Conservation (phyloP, 2,888 invertebrate species). For the Mesochorus sp. region DNA sequence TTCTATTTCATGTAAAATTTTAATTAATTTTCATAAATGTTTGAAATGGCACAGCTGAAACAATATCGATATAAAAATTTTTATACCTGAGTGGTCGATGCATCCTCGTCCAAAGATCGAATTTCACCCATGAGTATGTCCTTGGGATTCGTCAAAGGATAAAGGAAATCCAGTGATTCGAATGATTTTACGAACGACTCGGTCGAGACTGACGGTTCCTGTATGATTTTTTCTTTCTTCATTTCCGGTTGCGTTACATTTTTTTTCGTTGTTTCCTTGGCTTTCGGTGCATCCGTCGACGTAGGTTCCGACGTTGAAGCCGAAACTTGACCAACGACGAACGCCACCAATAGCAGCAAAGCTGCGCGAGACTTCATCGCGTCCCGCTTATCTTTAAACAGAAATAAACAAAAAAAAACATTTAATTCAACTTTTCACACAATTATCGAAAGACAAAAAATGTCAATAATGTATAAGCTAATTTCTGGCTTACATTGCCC, state of each 20-base stretch:
- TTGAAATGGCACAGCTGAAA: too few relatives aligned
- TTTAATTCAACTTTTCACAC: not conserved
- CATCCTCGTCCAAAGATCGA: slow-evolving; percentile 72
- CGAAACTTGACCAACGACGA: slow-evolving; percentile 34
- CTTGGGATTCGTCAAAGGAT: slow-evolving; percentile 68
- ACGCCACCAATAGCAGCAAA: slow-evolving; percentile 58
- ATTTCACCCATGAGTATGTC: slow-evolving; percentile 74
- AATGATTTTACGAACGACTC: slow-evolving; percentile 17
- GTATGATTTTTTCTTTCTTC: not conserved
- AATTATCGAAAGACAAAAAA: not conserved
- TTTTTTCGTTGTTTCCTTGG: slow-evolving; percentile 1
- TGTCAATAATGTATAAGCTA: too few relatives aligned
- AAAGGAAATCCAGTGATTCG: slow-evolving; percentile 52
- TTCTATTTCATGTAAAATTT: not conserved
- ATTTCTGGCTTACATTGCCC: too few relatives aligned
- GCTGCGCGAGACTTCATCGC: slow-evolving; percentile 63
- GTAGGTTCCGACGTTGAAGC: slow-evolving; percentile 17
- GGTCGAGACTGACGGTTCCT: slow-evolving; percentile 3
- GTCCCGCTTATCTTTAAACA: slow-evolving; percentile 52
- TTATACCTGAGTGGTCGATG: slow-evolving; percentile 63
- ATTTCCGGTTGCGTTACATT: not conserved
- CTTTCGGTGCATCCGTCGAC: slow-evolving; percentile 25
- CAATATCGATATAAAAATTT: not conserved
- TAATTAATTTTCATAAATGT: too few relatives aligned
- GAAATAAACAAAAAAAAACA: not conserved